These are phyloP conservation scores for Lithosia quadra DNA, from an alignment of 2,888 invertebrate genomes.

Conservation along the genomic window DNA sequence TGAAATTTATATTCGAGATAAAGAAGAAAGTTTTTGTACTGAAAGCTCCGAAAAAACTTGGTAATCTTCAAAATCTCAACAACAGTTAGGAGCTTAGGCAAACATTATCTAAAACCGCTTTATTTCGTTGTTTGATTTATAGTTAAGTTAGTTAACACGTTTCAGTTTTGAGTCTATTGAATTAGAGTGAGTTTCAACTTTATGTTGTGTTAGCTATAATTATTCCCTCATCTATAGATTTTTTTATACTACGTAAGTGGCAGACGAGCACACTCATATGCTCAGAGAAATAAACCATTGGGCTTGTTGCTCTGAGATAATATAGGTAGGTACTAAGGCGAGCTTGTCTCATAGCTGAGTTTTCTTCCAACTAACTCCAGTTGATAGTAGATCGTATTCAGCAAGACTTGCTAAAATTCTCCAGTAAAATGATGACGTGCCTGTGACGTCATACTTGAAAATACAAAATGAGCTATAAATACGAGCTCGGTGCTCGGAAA, in stretches of 20 bases:
- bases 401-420: neutral
- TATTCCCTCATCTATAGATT: no score
- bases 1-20: neutral
- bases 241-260: no score
- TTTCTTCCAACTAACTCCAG: neutral
- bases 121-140: slow-evolving; percentile 52
- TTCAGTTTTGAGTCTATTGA: slow-evolving; percentile 43
- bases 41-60: neutral
- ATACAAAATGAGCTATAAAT: slow-evolving; percentile 3
- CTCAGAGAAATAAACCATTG: no score
- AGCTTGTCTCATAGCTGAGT: neutral
- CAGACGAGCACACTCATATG: no score
- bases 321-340: no score
- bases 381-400: neutral
- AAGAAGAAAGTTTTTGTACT: neutral
- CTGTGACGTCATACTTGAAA: neutral
- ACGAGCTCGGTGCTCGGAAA: slow-evolving; percentile 3
- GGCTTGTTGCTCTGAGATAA: no score
- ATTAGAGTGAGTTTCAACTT: slow-evolving; percentile 27
- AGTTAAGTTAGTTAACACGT: slow-evolving; percentile 40
- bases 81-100: slow-evolving; percentile 42
- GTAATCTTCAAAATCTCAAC: slow-evolving; percentile 8
- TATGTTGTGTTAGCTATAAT: neutral
- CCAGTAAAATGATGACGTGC: neutral
- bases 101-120: slow-evolving; percentile 47